These are phyloP conservation scores for Strigops habroptila DNA, from an alignment of 2,113 vertebrate species.

Conservation along the genomic window DNA sequence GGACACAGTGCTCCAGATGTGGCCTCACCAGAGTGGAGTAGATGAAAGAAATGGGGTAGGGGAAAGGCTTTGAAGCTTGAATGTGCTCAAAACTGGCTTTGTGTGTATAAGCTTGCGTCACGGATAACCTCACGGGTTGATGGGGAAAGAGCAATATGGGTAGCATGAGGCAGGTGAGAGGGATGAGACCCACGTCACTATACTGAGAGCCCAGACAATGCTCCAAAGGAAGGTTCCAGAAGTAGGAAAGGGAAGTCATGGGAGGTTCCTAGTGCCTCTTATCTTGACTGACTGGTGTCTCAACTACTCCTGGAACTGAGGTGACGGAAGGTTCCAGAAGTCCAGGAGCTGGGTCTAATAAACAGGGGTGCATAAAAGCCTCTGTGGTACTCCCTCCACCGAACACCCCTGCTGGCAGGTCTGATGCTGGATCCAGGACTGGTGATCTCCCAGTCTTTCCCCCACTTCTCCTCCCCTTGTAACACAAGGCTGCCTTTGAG, in stretches of 20 bases:
- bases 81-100: background rate
- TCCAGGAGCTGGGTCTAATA: background rate
- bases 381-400: background rate
- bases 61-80: background rate
- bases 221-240: background rate
- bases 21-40: background rate
- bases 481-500: background rate
- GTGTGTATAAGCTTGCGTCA: rapidly evolving
- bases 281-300: background rate
- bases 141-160: background rate
- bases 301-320: background rate
- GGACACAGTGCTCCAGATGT: background rate
- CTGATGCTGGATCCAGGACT: background rate
- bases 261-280: background rate
- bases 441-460: background rate
- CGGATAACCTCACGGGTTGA: background rate
- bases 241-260: background rate
- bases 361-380: background rate
- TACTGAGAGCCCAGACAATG: background rate
- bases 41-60: too few relatives aligned
- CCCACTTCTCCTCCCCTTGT: background rate
- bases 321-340: background rate
- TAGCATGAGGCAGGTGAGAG: background rate
- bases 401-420: background rate
- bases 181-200: background rate